A percentile compares a stretch with the other conserved stretches of the same genome.
Conservation (phyloP, 1,140 invertebrate genomes). For the Drosophila albomicans region DNA sequence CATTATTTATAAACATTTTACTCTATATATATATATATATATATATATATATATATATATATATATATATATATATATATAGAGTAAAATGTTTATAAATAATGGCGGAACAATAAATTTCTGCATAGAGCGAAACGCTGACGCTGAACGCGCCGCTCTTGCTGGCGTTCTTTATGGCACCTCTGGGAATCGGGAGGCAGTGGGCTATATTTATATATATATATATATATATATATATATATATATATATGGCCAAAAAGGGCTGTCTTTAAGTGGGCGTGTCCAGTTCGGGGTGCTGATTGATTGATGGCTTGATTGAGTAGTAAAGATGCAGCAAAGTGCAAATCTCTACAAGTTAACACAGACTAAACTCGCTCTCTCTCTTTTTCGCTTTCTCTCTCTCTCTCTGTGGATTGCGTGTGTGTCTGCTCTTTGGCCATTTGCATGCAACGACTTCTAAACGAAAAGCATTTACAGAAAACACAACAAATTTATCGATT, state of each 20-base stretch:
- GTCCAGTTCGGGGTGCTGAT: conserved; percentile 9
- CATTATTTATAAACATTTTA: conserved; percentile 45
- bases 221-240: not conserved
- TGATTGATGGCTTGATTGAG: conserved; percentile 37
- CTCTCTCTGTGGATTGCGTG: not conserved
- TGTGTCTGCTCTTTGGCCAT: conserved; percentile 22
- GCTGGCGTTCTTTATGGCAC: conserved; percentile 71
- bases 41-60: too few species aligned
- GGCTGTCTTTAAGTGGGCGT: conserved; percentile 17
- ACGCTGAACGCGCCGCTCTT: conserved; percentile 39
- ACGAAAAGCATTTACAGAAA: conserved; percentile 71
- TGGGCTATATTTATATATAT: too few species aligned
- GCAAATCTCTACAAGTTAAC: conserved; percentile 23
- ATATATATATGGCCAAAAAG: not conserved
- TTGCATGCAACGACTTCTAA: conserved; percentile 50
- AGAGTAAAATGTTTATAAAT: conserved; percentile 36
- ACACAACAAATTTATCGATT: conserved; percentile 79
- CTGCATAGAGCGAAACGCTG: conserved; percentile 46
- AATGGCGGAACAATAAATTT: conserved; percentile 68
- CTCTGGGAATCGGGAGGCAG: conserved; percentile 41
- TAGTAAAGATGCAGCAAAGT: conserved; percentile 25
- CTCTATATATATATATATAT: not conserved
- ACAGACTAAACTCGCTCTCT: conserved; percentile 4
- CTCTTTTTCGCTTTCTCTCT: not conserved
- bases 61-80: not conserved